Base-by-base conservation (phyloP, 2,888 invertebrate genomes). In the Polyommatus iphigenia region DNA sequence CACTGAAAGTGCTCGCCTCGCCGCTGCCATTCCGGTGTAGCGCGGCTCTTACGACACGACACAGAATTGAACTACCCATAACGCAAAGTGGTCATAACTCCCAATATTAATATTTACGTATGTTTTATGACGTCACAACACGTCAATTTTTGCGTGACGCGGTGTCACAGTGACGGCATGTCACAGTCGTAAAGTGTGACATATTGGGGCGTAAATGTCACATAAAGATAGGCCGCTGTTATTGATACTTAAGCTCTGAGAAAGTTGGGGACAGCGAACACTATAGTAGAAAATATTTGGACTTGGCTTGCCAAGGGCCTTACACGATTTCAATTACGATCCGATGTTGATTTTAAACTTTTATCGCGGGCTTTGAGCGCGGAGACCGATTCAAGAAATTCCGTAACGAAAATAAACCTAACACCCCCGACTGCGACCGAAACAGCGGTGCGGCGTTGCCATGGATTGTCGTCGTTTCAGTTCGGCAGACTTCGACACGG, bases 151-250 rank as follows among this genome's bases (percentile, higher is more conserved):
- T 67, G 67, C 13, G 67, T 67, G 67, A 67, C 67, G 67, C 29
- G 5, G 67, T 67, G 67, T 67, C 15, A 67, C 67, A 10, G 67
- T 29, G 67, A 32, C 67, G 15, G 67, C 15, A 15, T 32, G 67
- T 67, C 29, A 67, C 67, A 67, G 67, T 32, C 67, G 67, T 67
- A 67, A 67, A 67, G 67, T 32, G 67, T 67, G 67, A 67, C 67
- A 67, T 67, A 67, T 67, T 67, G 67, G 67, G 24, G 67, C 29
- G 67, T 67, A 67, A 67, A 67, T 32, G 67, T 67, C 67, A 67
- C 67, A 32, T 67, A 32, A 67, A 67, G 67, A 67, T 18, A 67
- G 67, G 67, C 67, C 15, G 29, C 29, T 67, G 67, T 29, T 67
- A 67, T 67, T 32, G 67, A 67, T 67, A 32, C 67, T 67, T 67